Conservation (phyloP, 2,797 vertebrate species). For the Tinamus major region DNA sequence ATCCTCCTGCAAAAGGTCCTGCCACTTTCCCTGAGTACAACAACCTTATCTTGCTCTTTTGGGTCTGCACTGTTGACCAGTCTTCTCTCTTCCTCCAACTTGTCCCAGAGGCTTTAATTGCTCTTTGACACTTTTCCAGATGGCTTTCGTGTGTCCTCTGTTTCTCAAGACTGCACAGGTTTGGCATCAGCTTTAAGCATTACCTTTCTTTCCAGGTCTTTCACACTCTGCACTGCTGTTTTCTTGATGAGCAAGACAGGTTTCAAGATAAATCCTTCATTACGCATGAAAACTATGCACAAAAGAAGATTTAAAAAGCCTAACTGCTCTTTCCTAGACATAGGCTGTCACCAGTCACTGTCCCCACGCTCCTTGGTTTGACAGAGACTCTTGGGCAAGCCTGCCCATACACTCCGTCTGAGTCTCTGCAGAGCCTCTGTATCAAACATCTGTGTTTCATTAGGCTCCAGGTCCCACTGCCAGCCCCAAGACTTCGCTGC, state of each 20-base stretch:
- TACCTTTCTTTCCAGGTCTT: not conserved
- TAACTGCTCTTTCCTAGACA: not conserved
- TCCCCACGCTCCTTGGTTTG: not conserved
- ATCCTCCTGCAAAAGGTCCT: not conserved
- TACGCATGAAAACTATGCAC: not conserved
- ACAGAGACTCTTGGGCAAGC: not conserved
- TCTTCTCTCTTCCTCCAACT: not conserved
- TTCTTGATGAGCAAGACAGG: not conserved
- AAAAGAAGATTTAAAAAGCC: not conserved
- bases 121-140: not conserved
- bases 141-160: not conserved
- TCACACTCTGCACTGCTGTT: not conserved
- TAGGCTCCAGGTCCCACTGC: not conserved
- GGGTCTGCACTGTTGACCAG: not conserved
- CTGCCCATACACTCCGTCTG: not conserved
- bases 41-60: not conserved
- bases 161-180: not conserved
- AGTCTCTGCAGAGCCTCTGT: not conserved
- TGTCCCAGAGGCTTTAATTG: not conserved
- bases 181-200: not conserved
- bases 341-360: not conserved
- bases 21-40: fast-evolving
- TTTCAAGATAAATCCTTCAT: not conserved
- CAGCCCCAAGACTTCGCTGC: not conserved
- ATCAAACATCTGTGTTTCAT: not conserved